A percentile compares a stretch with the other conserved stretches of the same genome.
Evolutionary conservation across 2,888 invertebrate genomes (phyloP).

Genomic region (Eupithecia pulchellata): DNA sequence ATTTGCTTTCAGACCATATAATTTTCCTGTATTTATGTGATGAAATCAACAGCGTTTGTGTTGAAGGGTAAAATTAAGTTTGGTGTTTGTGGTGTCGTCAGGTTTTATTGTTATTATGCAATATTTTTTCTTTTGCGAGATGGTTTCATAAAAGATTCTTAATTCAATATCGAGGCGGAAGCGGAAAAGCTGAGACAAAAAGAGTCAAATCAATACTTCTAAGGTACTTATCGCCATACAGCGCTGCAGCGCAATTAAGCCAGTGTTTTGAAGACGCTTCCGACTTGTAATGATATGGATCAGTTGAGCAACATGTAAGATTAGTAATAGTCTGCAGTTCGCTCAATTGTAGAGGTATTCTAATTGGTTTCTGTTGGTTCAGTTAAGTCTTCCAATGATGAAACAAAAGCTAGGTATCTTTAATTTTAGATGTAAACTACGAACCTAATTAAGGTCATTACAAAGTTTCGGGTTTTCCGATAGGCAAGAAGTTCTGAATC

Average conservation of each 20-base stretch:
- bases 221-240: too few relatives aligned
- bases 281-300: too few relatives aligned
- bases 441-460: neutral
- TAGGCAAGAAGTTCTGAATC: neutral
- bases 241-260: too few relatives aligned
- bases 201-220: neutral
- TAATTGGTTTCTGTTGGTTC: too few relatives aligned
- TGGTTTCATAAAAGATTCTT: neutral
- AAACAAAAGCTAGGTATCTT: neutral
- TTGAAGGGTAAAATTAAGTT: neutral
- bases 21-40: constrained; percentile 19
- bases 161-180: neutral
- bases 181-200: neutral
- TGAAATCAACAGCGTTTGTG: neutral
- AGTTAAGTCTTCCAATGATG: neutral
- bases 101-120: neutral
- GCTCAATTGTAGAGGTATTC: too few relatives aligned
- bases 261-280: too few relatives aligned
- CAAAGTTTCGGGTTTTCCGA: constrained; percentile 2
- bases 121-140: neutral
- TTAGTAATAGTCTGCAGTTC: too few relatives aligned
- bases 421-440: neutral
- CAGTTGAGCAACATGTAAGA: too few relatives aligned
- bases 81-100: constrained; percentile 17
- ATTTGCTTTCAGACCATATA: constrained; percentile 20